Base-by-base conservation (phyloP, 1,140 invertebrate species). In the Macrotrachela quadricornifera region DNA sequence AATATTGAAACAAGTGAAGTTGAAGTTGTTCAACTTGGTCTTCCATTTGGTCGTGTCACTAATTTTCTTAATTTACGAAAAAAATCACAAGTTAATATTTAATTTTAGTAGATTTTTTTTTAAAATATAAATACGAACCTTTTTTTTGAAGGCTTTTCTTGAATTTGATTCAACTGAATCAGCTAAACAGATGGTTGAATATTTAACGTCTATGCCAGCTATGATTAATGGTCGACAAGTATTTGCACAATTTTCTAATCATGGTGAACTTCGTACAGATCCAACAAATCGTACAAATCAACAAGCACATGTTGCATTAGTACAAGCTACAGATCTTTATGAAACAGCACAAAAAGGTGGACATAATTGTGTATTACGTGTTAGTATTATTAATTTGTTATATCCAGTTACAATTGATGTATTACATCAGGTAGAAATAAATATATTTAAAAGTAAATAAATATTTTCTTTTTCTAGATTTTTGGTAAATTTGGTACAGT, bases 401-500 rank as follows among this genome's bases (percentile, higher is more conserved):
- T 97, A 96, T 69, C 88, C 90, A 12, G 90, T 99, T 57, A 87
- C 87, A 39, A 77, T 99, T 61, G 91, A 97, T 65, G 83, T 94
- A 49, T 78, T 99, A 54, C 82, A 92, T 46, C 50, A 48, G 41
- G 40, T 54, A 38, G 2, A 30, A 30, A 30, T 4, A 30, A 8
- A 8, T 4, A 30, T 30, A 4, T 30, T 30, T 4, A 4, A 30
- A 30, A 4, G 21, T 4, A 30, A 30, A 4, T 30, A 4, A 30
- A 4, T 8, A 30, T 30, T 30, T 30, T 2, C 2, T 4, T 30
- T 30, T 30, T 30, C 2, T 30, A 30, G 14, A 91, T 95, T 65
- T 97, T 97, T 76, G 85, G 87, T 60, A 80, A 88, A 58, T 91
- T 85, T 67, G 92, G 92, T 59, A 92, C 92, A 74, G 87, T 97